Evolutionary conservation across 2,113 vertebrate species (phyloP).

Genomic region (Pachycephala philippinensis): DNA sequence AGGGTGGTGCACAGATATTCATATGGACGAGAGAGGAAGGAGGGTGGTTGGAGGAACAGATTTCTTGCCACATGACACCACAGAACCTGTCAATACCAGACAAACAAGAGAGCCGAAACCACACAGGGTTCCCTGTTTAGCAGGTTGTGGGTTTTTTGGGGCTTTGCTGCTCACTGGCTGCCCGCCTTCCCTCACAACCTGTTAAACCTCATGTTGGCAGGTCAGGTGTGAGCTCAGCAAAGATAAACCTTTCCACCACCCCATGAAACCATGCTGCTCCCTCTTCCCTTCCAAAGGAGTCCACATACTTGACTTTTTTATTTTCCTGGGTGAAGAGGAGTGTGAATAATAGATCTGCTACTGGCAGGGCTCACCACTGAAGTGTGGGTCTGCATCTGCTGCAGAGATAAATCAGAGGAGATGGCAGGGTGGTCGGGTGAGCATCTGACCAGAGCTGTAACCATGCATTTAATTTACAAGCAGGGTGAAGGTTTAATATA

Average conservation of each 20-base stretch:
- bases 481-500: not conserved
- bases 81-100: accelerated
- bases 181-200: not conserved
- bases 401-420: constrained; percentile 31
- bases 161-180: not conserved
- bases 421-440: not conserved
- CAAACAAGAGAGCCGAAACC: not conserved
- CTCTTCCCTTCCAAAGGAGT: not conserved
- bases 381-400: not conserved
- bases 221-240: not conserved
- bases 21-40: not conserved
- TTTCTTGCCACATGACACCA: not conserved
- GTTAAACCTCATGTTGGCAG: not conserved
- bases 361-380: not conserved
- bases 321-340: not conserved
- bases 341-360: not conserved
- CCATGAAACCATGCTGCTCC: not conserved
- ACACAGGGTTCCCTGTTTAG: accelerated
- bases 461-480: constrained; percentile 27
- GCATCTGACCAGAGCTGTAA: not conserved
- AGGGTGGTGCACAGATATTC: not conserved
- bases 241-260: not conserved
- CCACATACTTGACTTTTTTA: not conserved
- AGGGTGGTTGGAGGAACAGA: not conserved
- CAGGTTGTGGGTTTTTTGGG: not conserved